Evolutionary conservation across 2,113 vertebrate species (phyloP).

Genomic region (Nannobrachium achirus): DNA sequence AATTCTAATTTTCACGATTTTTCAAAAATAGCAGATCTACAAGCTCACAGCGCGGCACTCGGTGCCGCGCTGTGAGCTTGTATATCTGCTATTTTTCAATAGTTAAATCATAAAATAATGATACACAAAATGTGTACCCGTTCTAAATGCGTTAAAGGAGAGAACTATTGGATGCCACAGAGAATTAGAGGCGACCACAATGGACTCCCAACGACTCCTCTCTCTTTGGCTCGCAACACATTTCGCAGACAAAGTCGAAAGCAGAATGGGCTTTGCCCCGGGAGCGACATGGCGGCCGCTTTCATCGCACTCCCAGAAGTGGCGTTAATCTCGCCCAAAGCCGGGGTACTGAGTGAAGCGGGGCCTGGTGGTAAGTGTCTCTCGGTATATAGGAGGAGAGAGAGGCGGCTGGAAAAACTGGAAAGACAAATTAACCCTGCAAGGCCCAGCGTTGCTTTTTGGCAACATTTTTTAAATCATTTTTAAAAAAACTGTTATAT

Average conservation of each 20-base stretch:
- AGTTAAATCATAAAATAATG: too few relatives aligned
- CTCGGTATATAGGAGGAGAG: too few relatives aligned
- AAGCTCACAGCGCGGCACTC: too few relatives aligned
- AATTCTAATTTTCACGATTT: too few relatives aligned
- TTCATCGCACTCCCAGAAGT: conserved; percentile 62
- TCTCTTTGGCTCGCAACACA: conserved; percentile 29
- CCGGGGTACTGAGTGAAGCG: conserved; percentile 43
- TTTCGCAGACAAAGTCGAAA: conserved; percentile 35
- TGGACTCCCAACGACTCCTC: conserved; percentile 5
- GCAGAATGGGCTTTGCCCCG: conserved; percentile 32
- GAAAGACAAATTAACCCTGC: conserved; percentile 58
- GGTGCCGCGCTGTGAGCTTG: too few relatives aligned
- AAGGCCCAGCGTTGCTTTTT: too few relatives aligned
- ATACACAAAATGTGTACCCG: too few relatives aligned
- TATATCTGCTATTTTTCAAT: too few relatives aligned
- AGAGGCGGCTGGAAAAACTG: conserved; percentile 39
- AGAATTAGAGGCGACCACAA: conserved; percentile 27
- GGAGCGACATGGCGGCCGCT: conserved; percentile 40
- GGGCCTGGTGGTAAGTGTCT: conserved; percentile 57
- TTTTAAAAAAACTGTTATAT: too few relatives aligned
- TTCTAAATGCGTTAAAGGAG: too few relatives aligned
- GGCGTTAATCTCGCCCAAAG: conserved; percentile 58
- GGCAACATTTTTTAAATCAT: too few relatives aligned
- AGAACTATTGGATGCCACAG: conserved; percentile 31
- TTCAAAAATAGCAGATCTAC: too few relatives aligned